A percentile compares a stretch with the other conserved stretches of the same genome.
These are phyloP conservation scores for Cyprinodon tularosa DNA, from an alignment of 2,113 vertebrate genomes.

Conservation along the genomic window DNA sequence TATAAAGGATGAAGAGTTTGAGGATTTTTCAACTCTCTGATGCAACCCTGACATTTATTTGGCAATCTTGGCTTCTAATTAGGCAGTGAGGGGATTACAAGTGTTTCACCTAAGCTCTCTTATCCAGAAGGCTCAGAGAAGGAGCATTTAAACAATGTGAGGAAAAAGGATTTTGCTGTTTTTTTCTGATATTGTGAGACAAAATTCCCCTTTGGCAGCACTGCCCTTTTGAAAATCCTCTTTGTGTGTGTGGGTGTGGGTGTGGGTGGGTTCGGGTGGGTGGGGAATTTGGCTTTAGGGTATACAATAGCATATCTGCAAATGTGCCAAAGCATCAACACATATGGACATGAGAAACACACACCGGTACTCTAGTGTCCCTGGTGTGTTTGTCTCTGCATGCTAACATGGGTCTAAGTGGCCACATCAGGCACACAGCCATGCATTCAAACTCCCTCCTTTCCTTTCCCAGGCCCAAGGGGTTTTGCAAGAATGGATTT, in stretches of 20 bases:
- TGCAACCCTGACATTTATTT: slow-evolving; percentile 66
- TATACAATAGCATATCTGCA: slow-evolving; percentile 45
- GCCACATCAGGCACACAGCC: slow-evolving; percentile 66
- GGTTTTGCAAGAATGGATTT: slow-evolving; percentile 80
- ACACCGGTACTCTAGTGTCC: slow-evolving; percentile 27
- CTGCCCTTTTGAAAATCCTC: slow-evolving; percentile 38
- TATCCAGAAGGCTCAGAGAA: slow-evolving; percentile 51
- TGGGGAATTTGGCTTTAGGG: background rate
- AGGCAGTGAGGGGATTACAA: slow-evolving; percentile 53
- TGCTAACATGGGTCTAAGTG: slow-evolving; percentile 54
- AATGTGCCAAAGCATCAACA: slow-evolving; percentile 44
- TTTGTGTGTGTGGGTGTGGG: too few species aligned
- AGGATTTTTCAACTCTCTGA: slow-evolving; percentile 50
- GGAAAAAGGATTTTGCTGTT: slow-evolving; percentile 53
- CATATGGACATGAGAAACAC: slow-evolving; percentile 26
- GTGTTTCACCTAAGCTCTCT: slow-evolving; percentile 41
- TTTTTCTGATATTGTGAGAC: slow-evolving; percentile 53
- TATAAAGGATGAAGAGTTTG: slow-evolving; percentile 40
- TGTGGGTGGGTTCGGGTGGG: slow-evolving; percentile 6
- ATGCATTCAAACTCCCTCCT: slow-evolving; percentile 59
- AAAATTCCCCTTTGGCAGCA: slow-evolving; percentile 66
- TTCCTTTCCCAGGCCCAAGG: slow-evolving; percentile 65
- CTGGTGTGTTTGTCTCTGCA: slow-evolving; percentile 34
- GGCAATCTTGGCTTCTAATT: slow-evolving; percentile 67
- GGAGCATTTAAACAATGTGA: slow-evolving; percentile 52